Evolutionary conservation across 2,797 vertebrate genomes (phyloP), one percentile per base, ranked within the genome.

Genomic region (Scolopax rusticola): DNA sequence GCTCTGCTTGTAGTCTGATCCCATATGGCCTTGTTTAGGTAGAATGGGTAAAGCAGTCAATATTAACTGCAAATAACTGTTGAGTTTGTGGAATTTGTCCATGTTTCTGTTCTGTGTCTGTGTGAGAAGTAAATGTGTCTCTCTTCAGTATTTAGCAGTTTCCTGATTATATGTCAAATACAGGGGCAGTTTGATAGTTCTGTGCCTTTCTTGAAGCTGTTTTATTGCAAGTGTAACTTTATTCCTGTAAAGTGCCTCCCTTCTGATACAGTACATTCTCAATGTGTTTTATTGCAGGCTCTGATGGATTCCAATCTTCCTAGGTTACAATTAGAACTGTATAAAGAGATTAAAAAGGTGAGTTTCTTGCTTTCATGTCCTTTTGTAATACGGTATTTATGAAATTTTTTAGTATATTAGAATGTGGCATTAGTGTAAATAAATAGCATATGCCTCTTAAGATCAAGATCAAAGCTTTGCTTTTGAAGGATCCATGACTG

Each of bases 271-370:
- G 9, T 71, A 7, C 16, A 3, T 87, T 95, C 69, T 91, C 19
- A 53, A 67, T 88, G n/a, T 4, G 0, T 96, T 94, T 90, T 84
- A 21, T 94, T 97, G 25, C 89, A 99, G 99, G 99, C 99, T 20
- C 98, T 99, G 97, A 99, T 99, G 99, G 99, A 99, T 95, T 99
- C 99, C 27, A 99, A 98, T 97, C 98, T 99, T 94, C 99, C 99
- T 16, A 97, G 99, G 93, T 97, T 99, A 77, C 99, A 99, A 97
- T 97, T 99, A 71, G 99, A 99, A 86, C 98, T 99, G 25, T 99
- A 99, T 96, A 99, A 99, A 98, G 99, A 99, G 97, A 99, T 99
- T 86, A 99, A 99, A 98, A 99, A 99, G 99, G 99, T 99, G 92
- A 89, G 93, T 30, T 53, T 91, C 15, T 48, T 50, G 15, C 33